Conservation (phyloP, 2,797 vertebrate species). For the Myripristis jacobus region DNA sequence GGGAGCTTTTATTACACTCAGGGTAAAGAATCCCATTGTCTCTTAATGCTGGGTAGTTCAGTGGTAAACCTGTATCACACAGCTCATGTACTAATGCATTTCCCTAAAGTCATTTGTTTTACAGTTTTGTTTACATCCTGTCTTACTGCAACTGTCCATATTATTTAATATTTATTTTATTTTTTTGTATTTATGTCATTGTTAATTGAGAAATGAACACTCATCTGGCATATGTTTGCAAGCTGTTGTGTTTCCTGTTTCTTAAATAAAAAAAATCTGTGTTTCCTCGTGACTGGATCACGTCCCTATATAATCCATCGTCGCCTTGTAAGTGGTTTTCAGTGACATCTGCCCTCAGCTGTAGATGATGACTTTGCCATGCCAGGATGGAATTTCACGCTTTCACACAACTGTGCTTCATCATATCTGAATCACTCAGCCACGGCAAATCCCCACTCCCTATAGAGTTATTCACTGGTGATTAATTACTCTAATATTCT, state of each 20-base stretch:
- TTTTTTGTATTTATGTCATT: slow-evolving; percentile 83
- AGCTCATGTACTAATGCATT: slow-evolving; percentile 29
- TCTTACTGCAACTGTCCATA: slow-evolving; percentile 76
- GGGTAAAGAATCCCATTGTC: slow-evolving; percentile 71
- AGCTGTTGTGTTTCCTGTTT: slow-evolving; percentile 54
- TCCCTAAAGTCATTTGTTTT: slow-evolving; percentile 53
- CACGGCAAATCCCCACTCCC: slow-evolving; percentile 15
- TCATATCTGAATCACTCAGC: slow-evolving; percentile 43
- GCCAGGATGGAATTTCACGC: slow-evolving; percentile 69
- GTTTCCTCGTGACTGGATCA: slow-evolving; percentile 45
- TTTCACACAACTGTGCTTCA: slow-evolving; percentile 50
- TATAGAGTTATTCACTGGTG: slow-evolving; percentile 11
- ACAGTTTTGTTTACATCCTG: slow-evolving; percentile 71
- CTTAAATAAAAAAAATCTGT: slow-evolving; percentile 74
- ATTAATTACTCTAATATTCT: not conserved
- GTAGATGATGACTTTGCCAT: slow-evolving; percentile 57
- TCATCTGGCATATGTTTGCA: slow-evolving; percentile 55
- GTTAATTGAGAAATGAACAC: slow-evolving; percentile 59
- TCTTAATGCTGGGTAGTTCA: slow-evolving; percentile 56
- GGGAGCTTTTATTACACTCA: slow-evolving; percentile 74
- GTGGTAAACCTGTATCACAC: slow-evolving; percentile 49
- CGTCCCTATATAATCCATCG: slow-evolving; percentile 18
- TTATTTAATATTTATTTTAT: slow-evolving; percentile 89
- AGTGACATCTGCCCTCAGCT: slow-evolving; percentile 31
- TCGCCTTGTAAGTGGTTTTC: slow-evolving; percentile 11